Base-by-base conservation (phyloP, 1,140 invertebrate species). In the Apis dorsata region DNA sequence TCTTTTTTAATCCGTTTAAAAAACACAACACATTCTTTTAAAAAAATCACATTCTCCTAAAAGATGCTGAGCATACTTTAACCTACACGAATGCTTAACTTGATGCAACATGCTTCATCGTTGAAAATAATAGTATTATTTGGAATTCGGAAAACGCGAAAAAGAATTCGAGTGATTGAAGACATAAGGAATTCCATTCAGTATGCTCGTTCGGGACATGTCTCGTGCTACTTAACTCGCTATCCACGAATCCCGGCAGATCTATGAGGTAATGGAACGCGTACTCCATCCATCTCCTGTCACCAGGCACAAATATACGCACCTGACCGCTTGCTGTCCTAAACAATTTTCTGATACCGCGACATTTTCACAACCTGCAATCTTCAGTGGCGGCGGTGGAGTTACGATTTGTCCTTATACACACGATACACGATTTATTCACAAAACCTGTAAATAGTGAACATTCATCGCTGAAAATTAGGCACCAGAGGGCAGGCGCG, bases 401-500 rank as follows among this genome's bases (percentile, higher is more conserved):
- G 55, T 53, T 85, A 85, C 51, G 85, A 75, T 77, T 70, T 82
- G 81, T 71, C 71, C 70, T 75, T 84, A 79, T 81, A 84, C 72
- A 65, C 83, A 83, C 84, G 80, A 75, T 88, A 78, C 87, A 77
- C 86, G 81, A 63, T 88, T 88, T 88, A 88, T 88, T 88, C 87
- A 86, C 82, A 90, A 87, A 90, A 90, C 81, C 89, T 90, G 90
- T 86, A 90, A 91, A 91, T 91, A 91, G 89, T 88, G 83, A 87
- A 91, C 84, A 85, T 89, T 90, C 82, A 91, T 92, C 85, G 87
- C 86, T 92, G 88, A 90, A 91, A 90, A 90, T 93, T 89, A 86
- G 84, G 90, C 92, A 89, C 89, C 89, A 94, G 93, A 93, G 92
- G 93, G 92, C 93, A 90, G 91, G 79, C 77, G 82, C 83, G 76